Evolutionary conservation across 2,113 vertebrate genomes (phyloP).

Genomic region (Apeltes quadracus): DNA sequence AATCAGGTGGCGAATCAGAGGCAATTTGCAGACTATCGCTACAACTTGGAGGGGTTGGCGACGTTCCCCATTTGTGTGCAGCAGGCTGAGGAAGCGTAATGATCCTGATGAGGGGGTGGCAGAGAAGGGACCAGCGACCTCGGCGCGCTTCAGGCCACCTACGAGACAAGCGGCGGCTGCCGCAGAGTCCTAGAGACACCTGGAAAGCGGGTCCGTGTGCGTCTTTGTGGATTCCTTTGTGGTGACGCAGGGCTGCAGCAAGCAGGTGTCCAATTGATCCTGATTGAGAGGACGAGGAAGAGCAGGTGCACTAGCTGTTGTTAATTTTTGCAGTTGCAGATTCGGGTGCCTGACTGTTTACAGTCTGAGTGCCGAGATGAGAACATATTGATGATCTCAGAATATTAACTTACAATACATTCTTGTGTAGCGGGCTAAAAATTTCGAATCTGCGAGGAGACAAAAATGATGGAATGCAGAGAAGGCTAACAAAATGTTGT

Average conservation of each 20-base stretch:
- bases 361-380: conserved; percentile 40
- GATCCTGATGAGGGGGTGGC: conserved; percentile 75
- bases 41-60: conserved; percentile 71
- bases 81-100: conserved; percentile 75
- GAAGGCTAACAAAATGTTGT: conserved; percentile 49
- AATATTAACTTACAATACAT: conserved; percentile 53
- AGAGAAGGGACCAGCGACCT: conserved; percentile 54
- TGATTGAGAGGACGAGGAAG: conserved; percentile 58
- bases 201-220: conserved; percentile 24
- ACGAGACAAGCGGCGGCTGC: conserved; percentile 38
- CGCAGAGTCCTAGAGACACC: conserved; percentile 35
- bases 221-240: conserved; percentile 19
- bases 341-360: conserved; percentile 3
- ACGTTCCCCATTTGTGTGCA: conserved; percentile 69
- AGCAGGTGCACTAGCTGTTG: conserved; percentile 54
- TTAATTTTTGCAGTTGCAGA: conserved; percentile 16
- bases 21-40: conserved; percentile 77
- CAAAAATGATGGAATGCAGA: conserved; percentile 55
- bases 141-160: conserved; percentile 45
- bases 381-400: conserved; percentile 49
- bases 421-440: conserved; percentile 37
- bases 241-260: conserved; percentile 24
- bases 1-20: conserved; percentile 78
- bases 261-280: conserved; percentile 71
- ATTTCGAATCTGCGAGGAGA: conserved; percentile 44